Conservation (phyloP, 2,888 invertebrate genomes). For the Sepiola atlantica region DNA sequence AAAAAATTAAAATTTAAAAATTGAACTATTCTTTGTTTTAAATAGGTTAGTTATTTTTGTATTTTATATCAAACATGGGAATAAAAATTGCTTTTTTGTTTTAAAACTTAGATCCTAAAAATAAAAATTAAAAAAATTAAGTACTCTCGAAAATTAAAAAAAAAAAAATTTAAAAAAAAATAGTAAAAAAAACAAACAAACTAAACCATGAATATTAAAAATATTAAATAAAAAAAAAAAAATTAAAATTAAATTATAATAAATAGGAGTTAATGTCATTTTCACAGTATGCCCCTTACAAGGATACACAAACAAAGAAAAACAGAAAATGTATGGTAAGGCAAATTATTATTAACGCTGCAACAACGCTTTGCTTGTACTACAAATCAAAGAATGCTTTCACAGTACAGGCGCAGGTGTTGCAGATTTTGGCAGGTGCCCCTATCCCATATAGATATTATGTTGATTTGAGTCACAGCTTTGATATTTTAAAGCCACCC, state of each 20-base stretch:
- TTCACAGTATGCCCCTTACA: not conserved
- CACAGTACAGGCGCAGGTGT: not conserved
- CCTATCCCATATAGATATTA: not conserved
- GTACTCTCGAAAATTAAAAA: not conserved
- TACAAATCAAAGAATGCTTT: not conserved
- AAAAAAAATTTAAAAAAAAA: not conserved
- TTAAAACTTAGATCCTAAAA: not conserved
- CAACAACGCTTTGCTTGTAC: not conserved
- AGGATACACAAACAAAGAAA: not conserved
- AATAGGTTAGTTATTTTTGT: not conserved
- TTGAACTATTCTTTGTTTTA: not conserved
- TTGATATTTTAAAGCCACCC: not conserved
- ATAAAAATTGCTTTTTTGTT: not conserved
- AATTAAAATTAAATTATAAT: not conserved
- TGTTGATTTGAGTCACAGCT: not conserved
- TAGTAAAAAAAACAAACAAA: not conserved
- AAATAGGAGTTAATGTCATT: not conserved
- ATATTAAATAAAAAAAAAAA: conserved; percentile 2
- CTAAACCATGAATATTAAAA: not conserved
- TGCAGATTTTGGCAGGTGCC: not conserved
- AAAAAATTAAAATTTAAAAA: too few relatives aligned
- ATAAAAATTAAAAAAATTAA: too few relatives aligned
- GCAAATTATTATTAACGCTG: not conserved
- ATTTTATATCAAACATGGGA: not conserved
- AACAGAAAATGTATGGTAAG: not conserved